These are phyloP conservation scores for Tenebrio molitor DNA, from an alignment of 1,140 invertebrate genomes.

Conservation along the genomic window DNA sequence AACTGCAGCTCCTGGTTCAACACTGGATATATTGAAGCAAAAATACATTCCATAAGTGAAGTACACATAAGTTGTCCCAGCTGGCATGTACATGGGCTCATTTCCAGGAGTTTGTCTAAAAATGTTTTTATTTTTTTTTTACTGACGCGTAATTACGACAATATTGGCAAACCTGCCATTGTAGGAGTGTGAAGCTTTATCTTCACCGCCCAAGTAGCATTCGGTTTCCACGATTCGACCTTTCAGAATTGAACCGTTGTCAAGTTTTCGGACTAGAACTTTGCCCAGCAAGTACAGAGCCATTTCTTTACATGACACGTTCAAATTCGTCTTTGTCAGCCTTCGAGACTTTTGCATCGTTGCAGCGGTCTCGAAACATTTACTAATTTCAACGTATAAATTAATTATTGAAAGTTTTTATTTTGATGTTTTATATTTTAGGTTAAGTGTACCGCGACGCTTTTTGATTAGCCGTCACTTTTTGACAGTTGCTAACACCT, in stretches of 20 bases:
- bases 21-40: slow-evolving; percentile 86
- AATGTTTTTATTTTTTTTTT: slow-evolving; percentile 21
- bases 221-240: slow-evolving; percentile 86
- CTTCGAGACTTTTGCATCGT: not conserved
- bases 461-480: too few species aligned
- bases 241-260: slow-evolving; percentile 70
- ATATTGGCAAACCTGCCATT: slow-evolving; percentile 58
- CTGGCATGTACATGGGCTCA: slow-evolving; percentile 84
- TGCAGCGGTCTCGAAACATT: too few species aligned
- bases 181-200: slow-evolving; percentile 81
- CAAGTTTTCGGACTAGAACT: slow-evolving; percentile 73
- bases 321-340: slow-evolving; percentile 45
- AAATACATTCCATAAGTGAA: slow-evolving; percentile 88
- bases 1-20: slow-evolving; percentile 78
- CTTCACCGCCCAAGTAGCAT: slow-evolving; percentile 79
- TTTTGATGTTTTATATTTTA: too few species aligned
- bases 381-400: too few species aligned
- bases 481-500: too few species aligned
- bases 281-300: slow-evolving; percentile 77
- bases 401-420: too few species aligned
- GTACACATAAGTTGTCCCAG: slow-evolving; percentile 87
- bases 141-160: not conserved
- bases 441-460: too few species aligned
- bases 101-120: slow-evolving; percentile 75
- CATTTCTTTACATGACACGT: slow-evolving; percentile 66